A percentile compares a stretch with the other conserved stretches of the same genome.
Evolutionary conservation across 92 coral and sea anemone genomes (phyloP).

Genomic region (Diadumene lineata): DNA sequence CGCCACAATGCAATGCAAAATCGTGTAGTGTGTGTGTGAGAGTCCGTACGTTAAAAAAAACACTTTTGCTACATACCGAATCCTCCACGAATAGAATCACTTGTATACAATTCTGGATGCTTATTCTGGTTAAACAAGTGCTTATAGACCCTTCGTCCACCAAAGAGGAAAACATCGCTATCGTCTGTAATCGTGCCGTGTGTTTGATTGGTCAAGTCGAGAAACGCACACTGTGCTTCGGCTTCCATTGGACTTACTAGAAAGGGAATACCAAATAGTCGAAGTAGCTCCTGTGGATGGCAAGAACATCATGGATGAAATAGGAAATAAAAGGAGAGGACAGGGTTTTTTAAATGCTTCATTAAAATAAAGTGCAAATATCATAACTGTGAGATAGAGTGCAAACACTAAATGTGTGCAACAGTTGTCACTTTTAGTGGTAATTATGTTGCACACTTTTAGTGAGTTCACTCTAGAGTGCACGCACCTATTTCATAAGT

Average conservation of each 20-base stretch:
- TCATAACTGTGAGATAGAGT: too few relatives aligned
- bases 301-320: neutral
- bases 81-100: constrained; percentile 64
- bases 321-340: neutral
- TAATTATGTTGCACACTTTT: too few relatives aligned
- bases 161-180: constrained; percentile 93
- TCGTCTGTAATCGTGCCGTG: constrained; percentile 96
- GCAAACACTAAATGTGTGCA: too few relatives aligned
- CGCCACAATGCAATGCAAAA: too few relatives aligned
- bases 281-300: constrained; percentile 72
- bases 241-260: constrained; percentile 98
- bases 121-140: constrained; percentile 86
- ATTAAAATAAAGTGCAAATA: too few relatives aligned
- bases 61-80: constrained; percentile 73
- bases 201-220: constrained; percentile 65
- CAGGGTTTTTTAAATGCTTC: too few relatives aligned
- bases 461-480: too few relatives aligned
- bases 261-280: constrained; percentile 91
- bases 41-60: too few relatives aligned
- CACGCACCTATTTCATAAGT: too few relatives aligned
- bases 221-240: constrained; percentile 91
- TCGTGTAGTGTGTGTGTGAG: too few relatives aligned
- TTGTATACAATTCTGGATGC: constrained; percentile 76
- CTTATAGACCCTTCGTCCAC: constrained; percentile 85
- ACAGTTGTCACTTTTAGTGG: too few relatives aligned